A percentile compares a stretch with the other conserved stretches of the same genome.
phyloP scores from a whole-genome alignment of 2,888 invertebrate species.

The Deroplatys truncata region DNA sequence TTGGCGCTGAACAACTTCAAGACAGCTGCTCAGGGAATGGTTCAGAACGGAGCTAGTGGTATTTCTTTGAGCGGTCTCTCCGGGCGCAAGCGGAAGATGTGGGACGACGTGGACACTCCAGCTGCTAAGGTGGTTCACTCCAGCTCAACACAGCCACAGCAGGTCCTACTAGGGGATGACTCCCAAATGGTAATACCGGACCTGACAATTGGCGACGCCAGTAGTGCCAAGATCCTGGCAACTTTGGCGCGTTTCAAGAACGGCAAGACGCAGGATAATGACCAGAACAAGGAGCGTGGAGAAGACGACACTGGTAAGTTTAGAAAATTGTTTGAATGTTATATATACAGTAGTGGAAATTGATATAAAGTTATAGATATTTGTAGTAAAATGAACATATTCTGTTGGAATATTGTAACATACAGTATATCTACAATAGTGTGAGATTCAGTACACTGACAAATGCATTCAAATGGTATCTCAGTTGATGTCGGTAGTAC shows the following conservation, averaged over 20 bases:
- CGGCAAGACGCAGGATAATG: neutral
- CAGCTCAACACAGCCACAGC: neutral
- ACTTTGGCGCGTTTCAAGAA: neutral
- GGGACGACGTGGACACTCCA: conserved; percentile 17
- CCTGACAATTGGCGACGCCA: neutral
- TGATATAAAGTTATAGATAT: too few relatives aligned
- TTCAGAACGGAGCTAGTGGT: neutral
- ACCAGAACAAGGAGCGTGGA: neutral
- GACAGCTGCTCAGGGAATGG: neutral
- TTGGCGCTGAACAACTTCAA: conserved; percentile 3
- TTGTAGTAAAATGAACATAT: too few relatives aligned
- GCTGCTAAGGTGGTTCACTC: neutral
- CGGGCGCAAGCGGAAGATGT: conserved; percentile 20
- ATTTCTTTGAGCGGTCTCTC: neutral
- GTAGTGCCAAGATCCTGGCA: neutral
- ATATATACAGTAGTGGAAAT: too few relatives aligned
- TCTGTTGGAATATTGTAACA: too few relatives aligned
- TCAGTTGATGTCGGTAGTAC: too few relatives aligned
- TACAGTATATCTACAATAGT: too few relatives aligned
- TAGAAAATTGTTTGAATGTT: neutral
- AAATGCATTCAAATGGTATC: too few relatives aligned
- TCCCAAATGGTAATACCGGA: conserved; percentile 2
- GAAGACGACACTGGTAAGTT: conserved; percentile 7
- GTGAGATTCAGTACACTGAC: too few relatives aligned
- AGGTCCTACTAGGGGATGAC: neutral